These are phyloP conservation scores for Ranitomeya variabilis DNA, from an alignment of 2,113 vertebrate genomes.

Conservation along the genomic window DNA sequence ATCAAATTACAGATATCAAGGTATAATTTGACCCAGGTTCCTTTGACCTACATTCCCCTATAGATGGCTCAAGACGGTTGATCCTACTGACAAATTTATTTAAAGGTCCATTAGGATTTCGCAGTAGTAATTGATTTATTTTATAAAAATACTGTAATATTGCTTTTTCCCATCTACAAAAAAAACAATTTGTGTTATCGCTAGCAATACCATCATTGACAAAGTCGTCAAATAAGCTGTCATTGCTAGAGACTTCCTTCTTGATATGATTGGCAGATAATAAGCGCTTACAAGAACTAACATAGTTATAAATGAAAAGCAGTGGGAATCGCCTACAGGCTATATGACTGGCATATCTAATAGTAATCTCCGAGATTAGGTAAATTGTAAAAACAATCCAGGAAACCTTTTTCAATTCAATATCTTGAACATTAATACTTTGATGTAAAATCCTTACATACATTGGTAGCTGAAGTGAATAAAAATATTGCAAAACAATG, in stretches of 20 bases:
- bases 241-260: not conserved
- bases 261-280: slow-evolving; percentile 3
- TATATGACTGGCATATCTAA: not conserved
- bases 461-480: not conserved
- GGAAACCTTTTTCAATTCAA: not conserved
- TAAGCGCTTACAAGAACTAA: slow-evolving; percentile 10
- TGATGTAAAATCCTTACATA: not conserved
- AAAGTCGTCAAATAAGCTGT: not conserved
- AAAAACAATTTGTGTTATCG: not conserved
- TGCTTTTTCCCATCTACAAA: not conserved
- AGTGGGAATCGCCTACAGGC: not conserved
- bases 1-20: no score
- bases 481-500: not conserved
- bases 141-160: not conserved
- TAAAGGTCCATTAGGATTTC: not conserved
- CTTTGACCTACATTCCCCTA: no score
- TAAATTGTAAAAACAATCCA: not conserved
- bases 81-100: not conserved
- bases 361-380: not conserved
- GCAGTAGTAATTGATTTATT: not conserved
- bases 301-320: slow-evolving; percentile 11
- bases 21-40: no score
- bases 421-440: not conserved
- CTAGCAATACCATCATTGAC: not conserved
- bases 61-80: no score